A percentile compares a stretch with the other conserved stretches of the same genome.
These are phyloP conservation scores for Machimus atricapillus DNA, from an alignment of 2,888 invertebrate genomes.

Conservation along the genomic window DNA sequence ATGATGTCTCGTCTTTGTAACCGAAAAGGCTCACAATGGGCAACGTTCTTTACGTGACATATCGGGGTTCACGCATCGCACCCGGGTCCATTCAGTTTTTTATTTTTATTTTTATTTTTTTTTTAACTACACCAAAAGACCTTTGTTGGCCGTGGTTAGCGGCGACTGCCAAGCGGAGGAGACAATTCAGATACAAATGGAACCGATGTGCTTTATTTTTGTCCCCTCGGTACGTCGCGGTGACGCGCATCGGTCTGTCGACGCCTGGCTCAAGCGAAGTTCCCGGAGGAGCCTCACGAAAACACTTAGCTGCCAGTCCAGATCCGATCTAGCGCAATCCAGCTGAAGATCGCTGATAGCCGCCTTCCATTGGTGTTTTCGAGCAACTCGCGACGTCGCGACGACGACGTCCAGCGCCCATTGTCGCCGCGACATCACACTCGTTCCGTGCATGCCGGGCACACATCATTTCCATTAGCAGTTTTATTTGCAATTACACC, in stretches of 20 bases:
- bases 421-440: not conserved
- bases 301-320: not conserved
- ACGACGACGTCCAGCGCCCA: not conserved
- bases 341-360: not conserved
- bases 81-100: conserved; percentile 47
- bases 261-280: not conserved
- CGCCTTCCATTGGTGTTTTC: not conserved
- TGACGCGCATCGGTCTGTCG: not conserved
- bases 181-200: conserved; percentile 30
- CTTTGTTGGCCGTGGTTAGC: conserved; percentile 14
- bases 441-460: not conserved
- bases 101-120: not conserved
- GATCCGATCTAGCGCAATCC: not conserved
- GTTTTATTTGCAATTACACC: conserved; percentile 32
- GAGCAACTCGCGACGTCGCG: not conserved
- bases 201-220: conserved; percentile 22
- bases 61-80: conserved; percentile 50
- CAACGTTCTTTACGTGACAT: conserved; percentile 48
- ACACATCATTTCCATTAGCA: conserved; percentile 4
- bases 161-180: not conserved
- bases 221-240: not conserved
- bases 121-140: conserved; percentile 5
- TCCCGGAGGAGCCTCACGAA: not conserved
- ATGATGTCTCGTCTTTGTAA: conserved; percentile 24
- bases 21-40: not conserved